phyloP scores from a whole-genome alignment of 2,888 invertebrate species.

The Agrochola lychnidis region DNA sequence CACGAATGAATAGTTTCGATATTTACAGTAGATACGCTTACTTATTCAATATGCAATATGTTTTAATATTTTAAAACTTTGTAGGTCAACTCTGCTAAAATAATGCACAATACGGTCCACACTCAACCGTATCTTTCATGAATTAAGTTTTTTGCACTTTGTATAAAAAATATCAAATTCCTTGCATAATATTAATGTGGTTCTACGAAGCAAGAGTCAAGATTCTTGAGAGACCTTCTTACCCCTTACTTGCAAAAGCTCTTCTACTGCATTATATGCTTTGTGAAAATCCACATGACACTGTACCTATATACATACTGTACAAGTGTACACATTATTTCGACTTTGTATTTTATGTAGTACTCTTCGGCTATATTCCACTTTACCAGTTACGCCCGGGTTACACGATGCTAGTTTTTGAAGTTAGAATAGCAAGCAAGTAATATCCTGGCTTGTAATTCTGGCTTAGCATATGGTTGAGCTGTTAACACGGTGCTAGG shows the following conservation, averaged over 20 bases:
- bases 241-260: slow-evolving; percentile 11
- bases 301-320: neutral
- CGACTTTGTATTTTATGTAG: neutral
- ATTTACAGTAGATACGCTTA: slow-evolving; percentile 32
- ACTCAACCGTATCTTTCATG: neutral
- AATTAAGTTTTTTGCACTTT: neutral
- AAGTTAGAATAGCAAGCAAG: neutral
- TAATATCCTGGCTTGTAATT: neutral
- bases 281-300: neutral
- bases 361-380: neutral
- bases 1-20: slow-evolving; percentile 17
- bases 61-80: slow-evolving; percentile 24
- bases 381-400: neutral
- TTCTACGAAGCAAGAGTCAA: slow-evolving; percentile 4
- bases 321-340: slow-evolving; percentile 6
- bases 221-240: slow-evolving; percentile 21
- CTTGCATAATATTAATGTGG: slow-evolving; percentile 7
- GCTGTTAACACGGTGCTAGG: neutral
- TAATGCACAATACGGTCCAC: neutral
- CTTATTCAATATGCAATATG: slow-evolving; percentile 21
- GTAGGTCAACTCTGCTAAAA: slow-evolving; percentile 3
- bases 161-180: slow-evolving; percentile 24
- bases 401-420: neutral
- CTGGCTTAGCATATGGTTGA: neutral
- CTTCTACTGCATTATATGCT: neutral